Base-by-base conservation (phyloP, 2,797 vertebrate species). In the Anableps anableps region DNA sequence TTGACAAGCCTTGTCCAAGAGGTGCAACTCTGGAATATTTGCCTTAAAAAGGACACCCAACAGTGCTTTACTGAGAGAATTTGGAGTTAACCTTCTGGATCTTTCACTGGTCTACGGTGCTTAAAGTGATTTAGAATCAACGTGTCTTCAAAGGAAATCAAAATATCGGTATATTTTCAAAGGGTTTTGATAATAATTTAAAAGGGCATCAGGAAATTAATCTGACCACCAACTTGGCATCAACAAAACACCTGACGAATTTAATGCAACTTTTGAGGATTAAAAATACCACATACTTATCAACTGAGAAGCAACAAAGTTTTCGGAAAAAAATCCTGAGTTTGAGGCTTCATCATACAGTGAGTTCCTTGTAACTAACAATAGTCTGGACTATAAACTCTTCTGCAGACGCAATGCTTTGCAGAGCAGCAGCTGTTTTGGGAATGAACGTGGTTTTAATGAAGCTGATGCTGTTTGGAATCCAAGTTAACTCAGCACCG, bases 1-100 rank as follows among this genome's bases (percentile, higher is more conserved):
- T n/a, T 80, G 93, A 95, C 94, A 94, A 94, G 93, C 93, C 94
- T 91, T 94, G 85, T 81, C 88, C 79, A 88, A 90, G 92, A 93
- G 93, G 93, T 83, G 93, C 93, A 94, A 93, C 87, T 77, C 48
- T 74, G 86, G 75, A 86, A 48, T 66, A 77, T 8, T 21, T 84
- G 58, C 19, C 3, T 64, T 43, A 53, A 23, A 53, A 36, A 53
- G 4, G 36, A 72, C 48, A 50, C n/a, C 82, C 26, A 31, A 50
- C 62, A 66, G 34, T 21, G 0, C 38, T 36, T 3, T 43, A 21
- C 45, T 41, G 34, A 74, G 72, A 78, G 68, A 76, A 81, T 1
- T 23, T 16, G 11, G 66, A 83, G 50, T 26, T 80, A 6, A 76
- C 64, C 14, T 34, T 70, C 8, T 31, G 41, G 36, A 51, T 1